Percentiles rank a stretch among this genome's conserved stretches.
Conservation (phyloP, 2,113 vertebrate genomes). For the Fukomys damarensis region DNA sequence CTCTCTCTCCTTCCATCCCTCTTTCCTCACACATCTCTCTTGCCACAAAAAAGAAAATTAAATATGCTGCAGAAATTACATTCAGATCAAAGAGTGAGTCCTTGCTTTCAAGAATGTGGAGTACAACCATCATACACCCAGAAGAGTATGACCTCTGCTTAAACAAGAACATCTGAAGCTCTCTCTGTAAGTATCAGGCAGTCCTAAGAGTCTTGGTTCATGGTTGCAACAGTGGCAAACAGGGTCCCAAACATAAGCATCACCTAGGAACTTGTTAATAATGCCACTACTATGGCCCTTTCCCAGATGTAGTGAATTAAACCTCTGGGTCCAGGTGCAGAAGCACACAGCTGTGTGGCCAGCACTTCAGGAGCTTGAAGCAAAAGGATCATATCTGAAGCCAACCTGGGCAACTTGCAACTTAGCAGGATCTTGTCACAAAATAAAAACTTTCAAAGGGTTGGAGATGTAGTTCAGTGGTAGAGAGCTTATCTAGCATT, state of each 20-base stretch:
- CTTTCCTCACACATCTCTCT: neutral
- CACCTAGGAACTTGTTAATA: neutral
- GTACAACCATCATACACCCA: neutral
- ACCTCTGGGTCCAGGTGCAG: fast-evolving
- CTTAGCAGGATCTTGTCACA: neutral
- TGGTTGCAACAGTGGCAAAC: neutral
- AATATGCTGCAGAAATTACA: neutral
- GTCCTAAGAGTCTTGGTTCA: neutral
- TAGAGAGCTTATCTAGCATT: too few relatives aligned
- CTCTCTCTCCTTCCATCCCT: neutral
- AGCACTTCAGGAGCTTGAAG: neutral
- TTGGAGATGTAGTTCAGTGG: neutral
- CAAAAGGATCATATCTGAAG: neutral
- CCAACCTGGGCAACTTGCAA: neutral
- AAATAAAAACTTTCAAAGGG: neutral
- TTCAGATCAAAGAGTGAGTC: neutral
- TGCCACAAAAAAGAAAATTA: neutral
- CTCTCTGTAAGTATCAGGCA: neutral
- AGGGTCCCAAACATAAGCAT: neutral
- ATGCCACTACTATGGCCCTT: neutral
- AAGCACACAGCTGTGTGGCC: neutral
- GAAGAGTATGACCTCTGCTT: neutral
- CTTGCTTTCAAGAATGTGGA: neutral
- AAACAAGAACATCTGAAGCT: neutral
- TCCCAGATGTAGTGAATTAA: neutral